Evolutionary conservation across 2,888 invertebrate species (phyloP).

Genomic region (Calliopum simillimum): DNA sequence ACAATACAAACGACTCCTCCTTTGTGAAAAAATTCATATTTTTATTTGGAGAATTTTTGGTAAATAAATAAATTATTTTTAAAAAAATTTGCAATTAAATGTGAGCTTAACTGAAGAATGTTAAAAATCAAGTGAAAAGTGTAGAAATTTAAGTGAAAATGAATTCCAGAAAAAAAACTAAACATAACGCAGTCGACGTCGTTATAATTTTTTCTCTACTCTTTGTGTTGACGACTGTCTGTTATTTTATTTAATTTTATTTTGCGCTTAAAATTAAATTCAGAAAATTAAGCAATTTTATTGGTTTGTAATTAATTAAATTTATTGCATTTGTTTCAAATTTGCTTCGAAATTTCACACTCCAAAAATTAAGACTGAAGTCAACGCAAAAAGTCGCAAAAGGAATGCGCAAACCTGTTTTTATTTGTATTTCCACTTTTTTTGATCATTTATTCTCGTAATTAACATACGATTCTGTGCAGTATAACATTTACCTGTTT

Average conservation of each 20-base stretch:
- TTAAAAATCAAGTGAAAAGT: background rate
- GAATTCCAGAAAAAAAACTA: constrained; percentile 7
- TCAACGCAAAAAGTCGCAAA: too few species aligned
- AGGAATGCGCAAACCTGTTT: too few species aligned
- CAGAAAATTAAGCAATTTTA: background rate
- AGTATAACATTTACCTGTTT: too few species aligned
- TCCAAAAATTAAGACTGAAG: too few species aligned
- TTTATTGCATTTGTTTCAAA: background rate
- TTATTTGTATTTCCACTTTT: too few species aligned
- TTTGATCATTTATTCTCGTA: too few species aligned
- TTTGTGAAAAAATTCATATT: constrained; percentile 16
- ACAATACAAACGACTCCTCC: constrained; percentile 4
- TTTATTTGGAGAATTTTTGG: constrained; percentile 13
- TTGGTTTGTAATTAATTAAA: background rate
- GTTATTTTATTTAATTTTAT: background rate
- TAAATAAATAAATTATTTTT: constrained; percentile 16
- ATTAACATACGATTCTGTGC: too few species aligned
- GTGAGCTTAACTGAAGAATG: background rate
- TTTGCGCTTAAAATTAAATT: background rate
- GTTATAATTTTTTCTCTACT: constrained; percentile 25
- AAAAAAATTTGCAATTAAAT: background rate
- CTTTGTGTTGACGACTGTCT: background rate
- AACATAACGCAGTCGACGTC: constrained; percentile 16
- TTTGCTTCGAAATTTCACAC: too few species aligned
- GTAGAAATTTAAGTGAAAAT: background rate